phyloP scores from a whole-genome alignment of 2,113 vertebrate species.

The Lepidothrix coronata region DNA sequence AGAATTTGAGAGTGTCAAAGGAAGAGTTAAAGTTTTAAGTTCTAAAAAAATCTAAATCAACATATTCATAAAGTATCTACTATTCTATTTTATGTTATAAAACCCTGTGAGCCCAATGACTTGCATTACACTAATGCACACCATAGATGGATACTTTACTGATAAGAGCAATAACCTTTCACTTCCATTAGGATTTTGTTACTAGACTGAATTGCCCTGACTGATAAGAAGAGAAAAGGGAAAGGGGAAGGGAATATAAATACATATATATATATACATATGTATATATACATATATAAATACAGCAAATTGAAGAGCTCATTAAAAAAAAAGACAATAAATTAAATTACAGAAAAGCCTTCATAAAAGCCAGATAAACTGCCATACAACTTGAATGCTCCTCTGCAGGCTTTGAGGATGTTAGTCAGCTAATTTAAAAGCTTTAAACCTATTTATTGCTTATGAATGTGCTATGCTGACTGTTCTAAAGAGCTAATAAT shows the following conservation, averaged over 20 bases:
- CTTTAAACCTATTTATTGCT: constrained; percentile 1
- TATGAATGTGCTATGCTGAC: not conserved
- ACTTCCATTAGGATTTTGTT: not conserved
- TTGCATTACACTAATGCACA: not conserved
- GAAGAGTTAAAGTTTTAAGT: not conserved
- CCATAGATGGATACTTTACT: not conserved
- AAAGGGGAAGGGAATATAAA: not conserved
- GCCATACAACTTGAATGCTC: not conserved
- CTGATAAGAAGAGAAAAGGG: not conserved
- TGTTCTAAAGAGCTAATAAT: not conserved
- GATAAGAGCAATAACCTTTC: not conserved
- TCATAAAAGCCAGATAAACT: not conserved
- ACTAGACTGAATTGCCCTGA: not conserved
- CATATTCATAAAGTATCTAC: not conserved
- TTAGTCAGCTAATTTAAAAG: not conserved
- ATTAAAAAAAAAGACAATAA: not conserved
- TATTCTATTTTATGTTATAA: not conserved
- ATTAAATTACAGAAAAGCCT: not conserved
- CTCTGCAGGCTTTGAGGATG: not conserved
- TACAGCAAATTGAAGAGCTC: not conserved
- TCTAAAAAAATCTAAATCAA: not conserved
- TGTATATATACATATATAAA: not conserved
- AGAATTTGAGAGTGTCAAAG: not conserved
- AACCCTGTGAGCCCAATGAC: not conserved
- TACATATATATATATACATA: not conserved